Percentiles rank a stretch among this genome's conserved stretches.
phyloP scores from a whole-genome alignment of 2,797 vertebrate genomes.

The Bovichtus variegatus region DNA sequence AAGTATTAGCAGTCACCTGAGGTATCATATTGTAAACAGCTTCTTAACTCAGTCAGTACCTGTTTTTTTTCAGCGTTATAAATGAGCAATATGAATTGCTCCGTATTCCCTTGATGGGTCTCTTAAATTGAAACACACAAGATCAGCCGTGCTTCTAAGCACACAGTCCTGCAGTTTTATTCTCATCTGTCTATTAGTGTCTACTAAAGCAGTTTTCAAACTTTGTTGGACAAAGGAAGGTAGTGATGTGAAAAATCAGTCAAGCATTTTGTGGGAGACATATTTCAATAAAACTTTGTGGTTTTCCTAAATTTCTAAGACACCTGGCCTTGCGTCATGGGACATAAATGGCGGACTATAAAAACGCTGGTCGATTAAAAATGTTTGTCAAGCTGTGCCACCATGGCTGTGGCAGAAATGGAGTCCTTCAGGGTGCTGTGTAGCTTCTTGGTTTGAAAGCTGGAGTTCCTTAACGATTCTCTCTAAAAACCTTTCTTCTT shows the following conservation, averaged over 20 bases:
- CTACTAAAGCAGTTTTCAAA: constrained; percentile 47
- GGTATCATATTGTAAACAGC: too few species aligned
- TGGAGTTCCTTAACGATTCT: neutral
- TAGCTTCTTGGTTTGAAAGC: neutral
- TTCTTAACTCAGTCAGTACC: neutral
- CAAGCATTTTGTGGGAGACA: constrained; percentile 42
- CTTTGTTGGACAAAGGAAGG: constrained; percentile 37
- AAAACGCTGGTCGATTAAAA: constrained; percentile 51
- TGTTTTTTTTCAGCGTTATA: neutral
- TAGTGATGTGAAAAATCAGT: constrained; percentile 41
- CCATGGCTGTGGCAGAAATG: constrained; percentile 6
- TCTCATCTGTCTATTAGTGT: neutral
- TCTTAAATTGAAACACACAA: neutral
- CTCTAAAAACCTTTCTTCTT: neutral
- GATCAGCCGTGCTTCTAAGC: neutral
- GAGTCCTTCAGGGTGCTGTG: constrained; percentile 17
- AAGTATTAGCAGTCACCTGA: too few species aligned
- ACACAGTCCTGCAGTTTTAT: constrained; percentile 12
- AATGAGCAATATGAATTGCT: neutral
- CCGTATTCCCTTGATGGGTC: neutral
- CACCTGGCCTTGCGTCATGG: constrained; percentile 53
- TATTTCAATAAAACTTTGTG: constrained; percentile 65
- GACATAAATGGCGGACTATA: constrained; percentile 48
- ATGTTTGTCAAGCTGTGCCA: constrained; percentile 52
- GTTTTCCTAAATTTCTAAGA: constrained; percentile 53